Evolutionary conservation across 2,113 vertebrate genomes (phyloP), one percentile per base, ranked within the genome.

Genomic region (Corythaixoides concolor): DNA sequence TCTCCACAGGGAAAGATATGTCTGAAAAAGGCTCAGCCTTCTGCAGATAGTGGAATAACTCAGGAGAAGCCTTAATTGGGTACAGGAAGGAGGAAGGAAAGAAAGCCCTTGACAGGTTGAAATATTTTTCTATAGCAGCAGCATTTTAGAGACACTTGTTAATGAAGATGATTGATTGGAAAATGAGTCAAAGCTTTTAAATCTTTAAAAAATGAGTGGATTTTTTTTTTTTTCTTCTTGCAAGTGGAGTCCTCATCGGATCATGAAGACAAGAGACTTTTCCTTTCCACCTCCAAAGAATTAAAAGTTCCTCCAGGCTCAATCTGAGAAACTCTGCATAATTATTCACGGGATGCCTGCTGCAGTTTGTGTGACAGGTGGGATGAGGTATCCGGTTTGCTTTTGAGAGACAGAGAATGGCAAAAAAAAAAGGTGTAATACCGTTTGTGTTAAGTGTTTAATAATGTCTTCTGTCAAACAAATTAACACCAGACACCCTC

Each of bases 111-210:
- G 96, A 96, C 96, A 97, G 87, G 81, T 95, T 95, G 95, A 95
- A 90, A 62, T 93, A 93, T 92, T 95, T 97, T 96, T 92, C 87
- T 69, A 26, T 83, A 94, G 91, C 75, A 94, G 91, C 78, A 84
- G 88, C 88, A 60, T 96, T 97, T 93, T 93, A 93, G 84, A 95
- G 94, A 79, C 58, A 85, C 78, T 96, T 95, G 89, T 91, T 97
- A 97, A 94, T 93, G 91, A 95, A 96, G 70, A 84, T 95, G 95
- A 95, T 95, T 97, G 95, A 95, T 95, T 96, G 60, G 95, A 97
- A 97, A 97, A 97, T 97, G 95, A 97, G 89, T 73, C 74, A 88
- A 96, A 97, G 97, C 96, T 97, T 97, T 97, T 94, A 97, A 91
- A 96, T 89, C 75, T 93, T 89, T 72, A 89, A 91, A 89, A 95